A percentile compares a stretch with the other conserved stretches of the same genome.
These are phyloP conservation scores for Anisognathus igniventris DNA, from an alignment of 2,797 vertebrate genomes.

Conservation along the genomic window DNA sequence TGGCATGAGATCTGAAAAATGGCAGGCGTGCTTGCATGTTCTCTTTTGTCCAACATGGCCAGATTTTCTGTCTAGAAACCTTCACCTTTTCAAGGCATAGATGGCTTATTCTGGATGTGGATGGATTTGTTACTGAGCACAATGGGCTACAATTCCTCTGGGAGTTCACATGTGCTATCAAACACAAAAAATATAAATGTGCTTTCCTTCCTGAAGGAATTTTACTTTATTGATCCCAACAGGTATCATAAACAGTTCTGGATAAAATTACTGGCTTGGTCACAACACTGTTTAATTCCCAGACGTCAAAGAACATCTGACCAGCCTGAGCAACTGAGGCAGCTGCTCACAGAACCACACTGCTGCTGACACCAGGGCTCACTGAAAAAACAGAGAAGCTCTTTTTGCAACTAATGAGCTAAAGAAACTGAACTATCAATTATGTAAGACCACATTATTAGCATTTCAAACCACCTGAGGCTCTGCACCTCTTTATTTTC, in stretches of 20 bases:
- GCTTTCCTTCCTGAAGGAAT: background rate
- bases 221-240: background rate
- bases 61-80: background rate
- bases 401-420: background rate
- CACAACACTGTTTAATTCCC: background rate
- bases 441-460: background rate
- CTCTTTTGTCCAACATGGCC: background rate
- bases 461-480: background rate
- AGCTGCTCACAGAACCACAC: background rate
- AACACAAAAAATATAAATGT: background rate
- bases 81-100: background rate
- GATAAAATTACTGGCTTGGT: background rate
- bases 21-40: background rate
- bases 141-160: background rate
- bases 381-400: background rate
- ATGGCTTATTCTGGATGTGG: background rate
- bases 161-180: fast-evolving
- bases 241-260: background rate
- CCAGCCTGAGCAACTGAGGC: background rate
- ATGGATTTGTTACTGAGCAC: background rate
- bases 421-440: background rate
- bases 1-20: background rate
- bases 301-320: background rate
- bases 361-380: background rate
- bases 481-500: background rate